A percentile compares a stretch with the other conserved stretches of the same genome.
phyloP scores from a whole-genome alignment of 2,888 invertebrate genomes.

The Dryococelus australis region DNA sequence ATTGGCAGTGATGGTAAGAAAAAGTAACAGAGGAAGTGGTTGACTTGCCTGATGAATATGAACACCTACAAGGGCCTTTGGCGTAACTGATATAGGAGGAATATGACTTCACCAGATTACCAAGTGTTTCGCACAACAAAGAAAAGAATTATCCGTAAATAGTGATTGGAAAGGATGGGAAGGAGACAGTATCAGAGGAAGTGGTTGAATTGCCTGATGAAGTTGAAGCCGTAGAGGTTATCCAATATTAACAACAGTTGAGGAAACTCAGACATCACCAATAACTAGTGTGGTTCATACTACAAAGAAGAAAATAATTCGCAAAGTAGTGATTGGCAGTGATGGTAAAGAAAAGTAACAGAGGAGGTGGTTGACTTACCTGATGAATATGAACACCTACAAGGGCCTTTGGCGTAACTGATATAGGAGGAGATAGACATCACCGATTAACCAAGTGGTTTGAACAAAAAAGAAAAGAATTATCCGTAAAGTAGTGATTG shows the following conservation, averaged over 20 bases:
- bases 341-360: conserved; percentile 62
- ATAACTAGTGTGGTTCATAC: neutral
- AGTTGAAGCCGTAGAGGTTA: conserved; percentile 57
- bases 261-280: conserved; percentile 21
- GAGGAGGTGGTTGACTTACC: conserved; percentile 87
- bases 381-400: conserved; percentile 66
- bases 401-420: neutral
- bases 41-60: conserved; percentile 82
- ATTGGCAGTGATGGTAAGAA: conserved; percentile 2
- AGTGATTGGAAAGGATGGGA: neutral
- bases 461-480: too few species aligned
- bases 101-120: too few species aligned
- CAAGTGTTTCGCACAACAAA: too few species aligned
- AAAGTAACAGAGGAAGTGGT: conserved; percentile 80
- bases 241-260: neutral
- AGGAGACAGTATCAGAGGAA: conserved; percentile 76
- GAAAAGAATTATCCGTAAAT: neutral
- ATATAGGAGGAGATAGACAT: too few species aligned
- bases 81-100: too few species aligned
- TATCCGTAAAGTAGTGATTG: neutral
- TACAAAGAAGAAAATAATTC: neutral
- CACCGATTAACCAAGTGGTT: too few species aligned
- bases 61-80: neutral
- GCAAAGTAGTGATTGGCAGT: neutral
- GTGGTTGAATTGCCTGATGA: conserved; percentile 84